phyloP scores from a whole-genome alignment of 2,113 vertebrate genomes.

The Promerops cafer region DNA sequence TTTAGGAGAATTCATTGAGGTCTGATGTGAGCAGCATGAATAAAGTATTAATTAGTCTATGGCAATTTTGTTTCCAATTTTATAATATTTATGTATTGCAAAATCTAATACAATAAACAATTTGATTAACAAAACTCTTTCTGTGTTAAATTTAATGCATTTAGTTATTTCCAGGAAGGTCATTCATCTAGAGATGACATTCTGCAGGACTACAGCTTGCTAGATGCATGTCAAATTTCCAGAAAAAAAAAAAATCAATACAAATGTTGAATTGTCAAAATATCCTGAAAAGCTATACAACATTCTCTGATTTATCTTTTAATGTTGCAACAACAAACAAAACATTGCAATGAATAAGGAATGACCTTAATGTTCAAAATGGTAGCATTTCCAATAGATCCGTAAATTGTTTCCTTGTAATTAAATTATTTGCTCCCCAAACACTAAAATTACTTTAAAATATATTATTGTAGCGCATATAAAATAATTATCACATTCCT shows the following conservation, averaged over 20 bases:
- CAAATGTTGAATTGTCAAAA: neutral
- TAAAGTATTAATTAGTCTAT: neutral
- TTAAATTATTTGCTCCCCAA: neutral
- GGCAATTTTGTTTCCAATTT: neutral
- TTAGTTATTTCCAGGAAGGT: neutral
- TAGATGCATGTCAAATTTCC: neutral
- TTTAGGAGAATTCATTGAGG: neutral
- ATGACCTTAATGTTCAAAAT: neutral
- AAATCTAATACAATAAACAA: neutral
- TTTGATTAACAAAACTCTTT: neutral
- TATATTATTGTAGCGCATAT: neutral
- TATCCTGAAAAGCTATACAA: neutral
- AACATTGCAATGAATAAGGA: neutral
- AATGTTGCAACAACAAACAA: neutral
- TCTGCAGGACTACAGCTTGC: neutral
- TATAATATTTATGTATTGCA: neutral
- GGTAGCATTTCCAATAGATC: neutral
- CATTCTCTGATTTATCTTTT: neutral
- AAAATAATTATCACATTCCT: neutral
- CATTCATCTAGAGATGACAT: neutral
- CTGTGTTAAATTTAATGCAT: neutral
- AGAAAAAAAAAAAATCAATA: neutral
- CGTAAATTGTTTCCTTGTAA: neutral
- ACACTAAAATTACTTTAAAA: neutral
- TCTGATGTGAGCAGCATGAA: neutral